phyloP scores from a whole-genome alignment of 1,140 invertebrate genomes.

The Apis florea region DNA sequence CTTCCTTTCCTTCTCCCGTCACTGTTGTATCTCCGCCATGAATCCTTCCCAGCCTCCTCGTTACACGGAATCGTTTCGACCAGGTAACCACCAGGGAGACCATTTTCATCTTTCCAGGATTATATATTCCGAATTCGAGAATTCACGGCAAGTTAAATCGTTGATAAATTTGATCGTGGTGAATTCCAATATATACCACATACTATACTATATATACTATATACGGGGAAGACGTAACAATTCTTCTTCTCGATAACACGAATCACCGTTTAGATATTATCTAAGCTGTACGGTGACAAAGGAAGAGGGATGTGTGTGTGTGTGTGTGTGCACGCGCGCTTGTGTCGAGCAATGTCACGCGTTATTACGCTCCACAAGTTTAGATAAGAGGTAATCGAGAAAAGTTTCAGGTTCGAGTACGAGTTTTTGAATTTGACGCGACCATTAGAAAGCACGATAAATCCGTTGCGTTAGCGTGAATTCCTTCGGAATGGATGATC shows the following conservation, averaged over 20 bases:
- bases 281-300: constrained; percentile 7
- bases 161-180: constrained; percentile 7
- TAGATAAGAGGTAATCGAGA: constrained; percentile 19
- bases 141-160: not conserved
- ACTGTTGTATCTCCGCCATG: constrained; percentile 8
- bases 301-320: too few relatives aligned
- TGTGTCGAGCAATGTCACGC: constrained; percentile 29
- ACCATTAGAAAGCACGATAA: constrained; percentile 15
- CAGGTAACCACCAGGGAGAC: constrained; percentile 5
- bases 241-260: constrained; percentile 18
- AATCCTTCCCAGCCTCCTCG: constrained; percentile 34
- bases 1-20: constrained; percentile 42
- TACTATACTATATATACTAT: too few relatives aligned
- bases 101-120: constrained; percentile 44
- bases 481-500: not conserved
- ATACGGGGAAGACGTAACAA: not conserved
- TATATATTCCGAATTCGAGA: not conserved
- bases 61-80: constrained; percentile 45
- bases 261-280: constrained; percentile 39
- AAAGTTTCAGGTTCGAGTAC: not conserved
- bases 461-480: not conserved
- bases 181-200: too few relatives aligned
- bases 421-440: constrained; percentile 11
- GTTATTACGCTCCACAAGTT: constrained; percentile 52
- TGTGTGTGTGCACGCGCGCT: not conserved